Evolutionary conservation across 64 coral and sea anemone species (phyloP).

Genomic region (Montipora capricornis): DNA sequence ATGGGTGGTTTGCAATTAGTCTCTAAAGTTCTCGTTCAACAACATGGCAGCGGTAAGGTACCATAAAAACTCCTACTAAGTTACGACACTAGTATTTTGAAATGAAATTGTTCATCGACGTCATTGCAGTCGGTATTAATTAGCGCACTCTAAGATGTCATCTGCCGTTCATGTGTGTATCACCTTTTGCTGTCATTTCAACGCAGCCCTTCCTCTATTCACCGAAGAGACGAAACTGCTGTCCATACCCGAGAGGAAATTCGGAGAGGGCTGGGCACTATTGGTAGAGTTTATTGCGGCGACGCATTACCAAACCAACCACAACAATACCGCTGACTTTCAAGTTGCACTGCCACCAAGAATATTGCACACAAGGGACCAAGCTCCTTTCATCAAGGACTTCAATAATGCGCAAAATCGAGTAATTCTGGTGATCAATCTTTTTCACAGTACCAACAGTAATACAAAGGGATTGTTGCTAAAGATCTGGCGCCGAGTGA

Average conservation of each 20-base stretch:
- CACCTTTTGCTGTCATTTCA: background rate
- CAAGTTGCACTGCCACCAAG: constrained; percentile 69
- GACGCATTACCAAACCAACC: constrained; percentile 79
- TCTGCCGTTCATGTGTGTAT: background rate
- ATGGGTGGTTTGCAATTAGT: too few relatives aligned
- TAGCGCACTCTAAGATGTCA: background rate
- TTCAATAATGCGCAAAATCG: constrained; percentile 71
- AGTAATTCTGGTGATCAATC: constrained; percentile 65
- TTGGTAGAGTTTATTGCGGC: constrained; percentile 88
- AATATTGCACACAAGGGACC: constrained; percentile 49
- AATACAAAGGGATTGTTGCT: constrained; percentile 54
- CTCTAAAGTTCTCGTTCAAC: too few relatives aligned
- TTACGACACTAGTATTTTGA: too few relatives aligned
- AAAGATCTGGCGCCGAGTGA: constrained; percentile 74
- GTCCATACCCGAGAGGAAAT: constrained; percentile 75
- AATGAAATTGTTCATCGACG: too few relatives aligned
- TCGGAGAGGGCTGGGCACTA: constrained; percentile 85
- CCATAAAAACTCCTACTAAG: too few relatives aligned
- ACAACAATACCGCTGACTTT: constrained; percentile 73
- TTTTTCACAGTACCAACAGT: constrained; percentile 56
- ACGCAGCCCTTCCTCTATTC: constrained; percentile 73
- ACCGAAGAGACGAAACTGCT: constrained; percentile 54
- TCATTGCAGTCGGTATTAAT: too few relatives aligned
- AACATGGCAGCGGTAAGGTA: too few relatives aligned
- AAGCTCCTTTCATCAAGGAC: constrained; percentile 76